A percentile compares a stretch with the other conserved stretches of the same genome.
These are phyloP conservation scores for Chaetophractus vellerosus DNA, from an alignment of 2,797 vertebrate species.

Conservation along the genomic window DNA sequence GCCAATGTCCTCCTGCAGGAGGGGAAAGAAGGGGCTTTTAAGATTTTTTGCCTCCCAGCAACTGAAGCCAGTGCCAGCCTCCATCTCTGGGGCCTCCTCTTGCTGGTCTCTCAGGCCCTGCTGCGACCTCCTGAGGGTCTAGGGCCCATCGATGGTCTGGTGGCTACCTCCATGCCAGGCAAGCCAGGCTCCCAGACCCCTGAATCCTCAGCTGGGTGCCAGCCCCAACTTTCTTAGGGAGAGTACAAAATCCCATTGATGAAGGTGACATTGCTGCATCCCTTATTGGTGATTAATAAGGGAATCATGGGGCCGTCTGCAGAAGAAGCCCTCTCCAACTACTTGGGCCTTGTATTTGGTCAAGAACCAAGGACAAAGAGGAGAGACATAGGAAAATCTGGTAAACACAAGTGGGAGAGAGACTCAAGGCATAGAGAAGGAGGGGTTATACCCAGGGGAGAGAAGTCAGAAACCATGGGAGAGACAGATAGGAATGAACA, in stretches of 20 bases:
- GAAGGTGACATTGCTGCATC: conserved; percentile 82
- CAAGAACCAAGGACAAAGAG: conserved; percentile 81
- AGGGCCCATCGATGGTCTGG: background rate
- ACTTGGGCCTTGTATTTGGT: conserved; percentile 56
- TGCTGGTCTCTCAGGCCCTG: background rate
- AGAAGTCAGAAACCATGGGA: background rate
- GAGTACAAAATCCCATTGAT: conserved; percentile 64
- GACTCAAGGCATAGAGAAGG: background rate
- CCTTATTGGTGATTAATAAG: conserved; percentile 79
- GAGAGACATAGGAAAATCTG: conserved; percentile 31
- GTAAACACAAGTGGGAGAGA: conserved; percentile 36
- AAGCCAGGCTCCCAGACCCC: background rate
- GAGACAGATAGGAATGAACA: background rate
- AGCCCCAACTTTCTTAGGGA: conserved; percentile 77
- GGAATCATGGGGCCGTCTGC: conserved; percentile 66
- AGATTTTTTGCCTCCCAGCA: background rate
- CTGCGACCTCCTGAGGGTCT: background rate
- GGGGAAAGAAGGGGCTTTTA: background rate
- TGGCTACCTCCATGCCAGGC: background rate
- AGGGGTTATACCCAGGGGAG: background rate
- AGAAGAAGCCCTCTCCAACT: conserved; percentile 41
- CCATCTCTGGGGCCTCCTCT: background rate
- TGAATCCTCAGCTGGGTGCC: conserved; percentile 31
- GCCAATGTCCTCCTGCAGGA: background rate
- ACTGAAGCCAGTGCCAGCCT: background rate